phyloP scores from a whole-genome alignment of 2,113 vertebrate genomes.

The Brachirus orientalis region DNA sequence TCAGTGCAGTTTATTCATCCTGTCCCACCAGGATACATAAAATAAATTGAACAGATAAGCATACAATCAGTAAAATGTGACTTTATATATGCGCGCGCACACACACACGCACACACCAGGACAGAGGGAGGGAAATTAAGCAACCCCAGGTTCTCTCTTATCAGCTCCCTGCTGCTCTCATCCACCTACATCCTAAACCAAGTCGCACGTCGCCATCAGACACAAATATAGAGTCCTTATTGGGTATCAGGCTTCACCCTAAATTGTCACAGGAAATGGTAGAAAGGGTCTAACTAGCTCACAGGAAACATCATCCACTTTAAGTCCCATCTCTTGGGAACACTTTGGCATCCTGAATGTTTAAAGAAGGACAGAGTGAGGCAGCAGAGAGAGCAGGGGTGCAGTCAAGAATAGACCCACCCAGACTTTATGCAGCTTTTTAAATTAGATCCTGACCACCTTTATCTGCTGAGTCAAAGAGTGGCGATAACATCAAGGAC shows the following conservation, averaged over 20 bases:
- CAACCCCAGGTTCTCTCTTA: background rate
- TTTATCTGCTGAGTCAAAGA: constrained; percentile 47
- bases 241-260: constrained; percentile 45
- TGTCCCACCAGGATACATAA: constrained; percentile 1
- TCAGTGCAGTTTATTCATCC: constrained; percentile 5
- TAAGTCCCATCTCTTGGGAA: constrained; percentile 71
- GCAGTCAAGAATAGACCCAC: constrained; percentile 43
- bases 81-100: background rate
- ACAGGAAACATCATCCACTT: constrained; percentile 79
- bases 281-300: constrained; percentile 66
- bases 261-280: constrained; percentile 81
- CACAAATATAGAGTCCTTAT: constrained; percentile 47
- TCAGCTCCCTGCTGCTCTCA: constrained; percentile 20
- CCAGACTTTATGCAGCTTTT: constrained; percentile 23
- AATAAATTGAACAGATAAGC: constrained; percentile 4
- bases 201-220: constrained; percentile 22
- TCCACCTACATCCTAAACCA: constrained; percentile 13
- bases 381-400: constrained; percentile 18
- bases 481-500: constrained; percentile 15
- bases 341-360: constrained; percentile 62
- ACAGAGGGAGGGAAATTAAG: background rate
- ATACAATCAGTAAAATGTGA: background rate
- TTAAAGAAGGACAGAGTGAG: constrained; percentile 57
- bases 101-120: background rate
- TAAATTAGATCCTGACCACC: constrained; percentile 10